A percentile compares a stretch with the other conserved stretches of the same genome.
These are phyloP conservation scores for Leucania comma DNA, from an alignment of 2,888 invertebrate genomes.

Conservation along the genomic window DNA sequence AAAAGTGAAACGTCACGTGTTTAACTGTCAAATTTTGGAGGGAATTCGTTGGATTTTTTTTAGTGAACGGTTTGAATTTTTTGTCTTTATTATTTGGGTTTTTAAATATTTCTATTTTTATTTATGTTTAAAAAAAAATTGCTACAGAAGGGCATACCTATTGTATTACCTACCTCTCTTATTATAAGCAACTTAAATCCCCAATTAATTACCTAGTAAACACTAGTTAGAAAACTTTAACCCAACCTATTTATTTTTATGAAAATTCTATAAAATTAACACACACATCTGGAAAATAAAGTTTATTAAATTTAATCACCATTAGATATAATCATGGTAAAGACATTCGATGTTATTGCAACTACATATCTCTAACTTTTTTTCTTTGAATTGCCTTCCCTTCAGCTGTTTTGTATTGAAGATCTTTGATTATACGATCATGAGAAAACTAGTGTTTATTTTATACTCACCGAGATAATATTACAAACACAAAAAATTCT, in stretches of 20 bases:
- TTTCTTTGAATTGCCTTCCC: not conserved
- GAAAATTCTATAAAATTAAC: no score
- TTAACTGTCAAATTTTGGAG: slow-evolving; percentile 62
- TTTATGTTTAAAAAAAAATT: slow-evolving; percentile 2
- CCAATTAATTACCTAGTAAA: not conserved
- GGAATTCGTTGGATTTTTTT: slow-evolving; percentile 51
- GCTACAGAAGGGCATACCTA: slow-evolving; percentile 41
- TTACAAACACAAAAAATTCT: not conserved
- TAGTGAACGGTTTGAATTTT: slow-evolving; percentile 42
- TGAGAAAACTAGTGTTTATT: not conserved
- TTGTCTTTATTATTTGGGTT: slow-evolving; percentile 9
- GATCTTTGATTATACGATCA: not conserved
- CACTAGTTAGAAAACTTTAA: not conserved
- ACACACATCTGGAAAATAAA: not conserved
- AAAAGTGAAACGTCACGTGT: slow-evolving; percentile 66
- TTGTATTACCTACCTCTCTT: not conserved
- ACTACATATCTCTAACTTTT: not conserved
- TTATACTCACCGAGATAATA: not conserved
- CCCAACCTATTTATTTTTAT: not conserved
- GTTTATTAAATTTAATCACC: not conserved
- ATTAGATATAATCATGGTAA: not conserved
- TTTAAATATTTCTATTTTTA: not conserved
- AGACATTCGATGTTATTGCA: not conserved
- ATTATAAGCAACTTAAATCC: no score
- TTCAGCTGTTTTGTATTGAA: not conserved